A percentile compares a stretch with the other conserved stretches of the same genome.
Conservation (phyloP, 2,888 invertebrate genomes). For the Cotesia congregata region DNA sequence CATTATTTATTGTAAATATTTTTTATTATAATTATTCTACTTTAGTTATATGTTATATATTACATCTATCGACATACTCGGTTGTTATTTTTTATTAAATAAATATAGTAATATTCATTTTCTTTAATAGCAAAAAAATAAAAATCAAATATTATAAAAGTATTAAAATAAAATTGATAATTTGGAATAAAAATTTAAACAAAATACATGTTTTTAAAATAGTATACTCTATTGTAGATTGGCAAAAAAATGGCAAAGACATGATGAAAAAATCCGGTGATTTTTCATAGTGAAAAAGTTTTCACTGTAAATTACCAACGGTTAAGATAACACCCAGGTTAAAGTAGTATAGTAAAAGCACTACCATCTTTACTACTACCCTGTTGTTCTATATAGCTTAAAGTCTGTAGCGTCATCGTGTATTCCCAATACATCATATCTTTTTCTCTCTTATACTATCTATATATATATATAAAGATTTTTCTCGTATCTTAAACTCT, state of each 20-base stretch:
- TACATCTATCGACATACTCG: too few species aligned
- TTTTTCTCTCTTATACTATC: background rate
- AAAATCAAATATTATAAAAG: background rate
- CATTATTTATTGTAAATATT: background rate
- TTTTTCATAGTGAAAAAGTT: conserved; percentile 50
- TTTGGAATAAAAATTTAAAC: background rate
- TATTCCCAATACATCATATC: conserved; percentile 33
- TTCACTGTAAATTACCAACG: conserved; percentile 46
- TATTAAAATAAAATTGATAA: background rate
- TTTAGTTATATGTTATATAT: too few species aligned
- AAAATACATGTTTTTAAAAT: background rate
- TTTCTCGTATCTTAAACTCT: conserved; percentile 24
- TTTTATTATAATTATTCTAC: background rate
- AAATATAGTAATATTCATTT: too few species aligned
- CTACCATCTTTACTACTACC: conserved; percentile 28
- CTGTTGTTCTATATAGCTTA: conserved; percentile 23
- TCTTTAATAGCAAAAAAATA: too few species aligned
- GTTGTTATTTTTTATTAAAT: too few species aligned
- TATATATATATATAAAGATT: background rate
- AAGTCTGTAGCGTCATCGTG: conserved; percentile 3
- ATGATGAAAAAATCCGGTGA: conserved; percentile 36
- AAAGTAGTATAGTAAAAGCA: conserved; percentile 38
- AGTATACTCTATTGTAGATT: background rate
- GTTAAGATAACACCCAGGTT: conserved; percentile 44
- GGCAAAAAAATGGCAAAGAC: background rate